phyloP scores from a whole-genome alignment of 1,140 invertebrate species.

The Meloidogyne exigua region DNA sequence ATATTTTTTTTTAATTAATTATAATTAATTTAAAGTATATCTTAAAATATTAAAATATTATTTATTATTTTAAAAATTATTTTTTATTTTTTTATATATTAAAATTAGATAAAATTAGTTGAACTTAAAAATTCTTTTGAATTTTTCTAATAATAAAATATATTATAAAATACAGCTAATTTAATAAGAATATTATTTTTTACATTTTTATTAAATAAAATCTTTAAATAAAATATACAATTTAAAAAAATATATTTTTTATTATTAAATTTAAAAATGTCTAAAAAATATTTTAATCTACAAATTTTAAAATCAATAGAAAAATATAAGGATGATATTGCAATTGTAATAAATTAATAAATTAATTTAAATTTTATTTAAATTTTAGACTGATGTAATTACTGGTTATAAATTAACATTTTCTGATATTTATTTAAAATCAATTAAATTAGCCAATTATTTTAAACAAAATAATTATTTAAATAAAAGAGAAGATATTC shows the following conservation, averaged over 20 bases:
- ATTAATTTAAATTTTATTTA: background rate
- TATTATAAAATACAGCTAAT: too few relatives aligned
- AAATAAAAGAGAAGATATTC: background rate
- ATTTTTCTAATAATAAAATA: too few relatives aligned
- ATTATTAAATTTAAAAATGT: background rate
- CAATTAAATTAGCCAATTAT: background rate
- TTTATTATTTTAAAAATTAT: too few relatives aligned
- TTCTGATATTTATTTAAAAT: conserved; percentile 2
- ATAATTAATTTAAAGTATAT: too few relatives aligned
- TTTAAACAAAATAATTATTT: background rate
- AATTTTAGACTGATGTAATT: background rate
- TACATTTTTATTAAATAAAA: too few relatives aligned
- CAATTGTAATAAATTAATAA: background rate
- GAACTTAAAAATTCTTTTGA: too few relatives aligned
- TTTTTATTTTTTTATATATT: too few relatives aligned
- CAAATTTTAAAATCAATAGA: background rate
- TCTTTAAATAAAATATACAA: too few relatives aligned
- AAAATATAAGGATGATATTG: background rate
- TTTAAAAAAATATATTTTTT: background rate
- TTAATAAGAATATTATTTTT: too few relatives aligned
- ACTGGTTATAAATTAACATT: background rate
- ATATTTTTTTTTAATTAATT: too few relatives aligned
- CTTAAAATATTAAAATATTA: too few relatives aligned
- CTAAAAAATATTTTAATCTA: background rate
- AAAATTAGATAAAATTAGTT: too few relatives aligned